Conservation (phyloP, 2,797 vertebrate species). For the Babyrousa celebensis region DNA sequence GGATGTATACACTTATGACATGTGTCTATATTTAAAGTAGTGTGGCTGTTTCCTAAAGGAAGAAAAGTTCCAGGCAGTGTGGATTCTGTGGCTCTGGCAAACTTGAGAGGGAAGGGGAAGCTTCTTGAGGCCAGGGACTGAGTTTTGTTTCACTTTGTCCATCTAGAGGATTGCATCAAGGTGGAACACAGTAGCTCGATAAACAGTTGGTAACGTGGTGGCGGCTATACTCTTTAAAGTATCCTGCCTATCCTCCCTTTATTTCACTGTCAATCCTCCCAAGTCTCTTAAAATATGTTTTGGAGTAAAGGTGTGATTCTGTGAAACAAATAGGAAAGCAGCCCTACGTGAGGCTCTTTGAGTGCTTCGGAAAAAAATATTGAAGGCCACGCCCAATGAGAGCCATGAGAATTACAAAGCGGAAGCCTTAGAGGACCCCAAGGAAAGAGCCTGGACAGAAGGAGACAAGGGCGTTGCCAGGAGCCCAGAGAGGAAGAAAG, state of each 20-base stretch:
- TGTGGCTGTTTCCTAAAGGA: background rate
- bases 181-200: background rate
- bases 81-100: background rate
- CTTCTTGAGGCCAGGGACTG: background rate
- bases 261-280: slow-evolving; percentile 16
- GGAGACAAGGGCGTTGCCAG: background rate
- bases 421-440: accelerated
- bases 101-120: background rate
- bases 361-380: background rate
- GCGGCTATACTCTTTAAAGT: background rate
- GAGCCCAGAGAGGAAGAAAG: background rate
- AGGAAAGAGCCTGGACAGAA: background rate
- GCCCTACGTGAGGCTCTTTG: background rate
- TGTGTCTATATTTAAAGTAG: background rate
- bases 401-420: background rate
- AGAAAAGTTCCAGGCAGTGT: background rate
- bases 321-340: background rate
- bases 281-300: slow-evolving; percentile 23
- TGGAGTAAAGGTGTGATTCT: background rate
- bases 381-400: background rate
- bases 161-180: background rate
- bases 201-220: background rate
- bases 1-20: background rate
- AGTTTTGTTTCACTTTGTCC: background rate
- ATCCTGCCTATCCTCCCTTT: background rate